Evolutionary conservation across 2,888 invertebrate genomes (phyloP).

Genomic region (Mamestra brassicae): DNA sequence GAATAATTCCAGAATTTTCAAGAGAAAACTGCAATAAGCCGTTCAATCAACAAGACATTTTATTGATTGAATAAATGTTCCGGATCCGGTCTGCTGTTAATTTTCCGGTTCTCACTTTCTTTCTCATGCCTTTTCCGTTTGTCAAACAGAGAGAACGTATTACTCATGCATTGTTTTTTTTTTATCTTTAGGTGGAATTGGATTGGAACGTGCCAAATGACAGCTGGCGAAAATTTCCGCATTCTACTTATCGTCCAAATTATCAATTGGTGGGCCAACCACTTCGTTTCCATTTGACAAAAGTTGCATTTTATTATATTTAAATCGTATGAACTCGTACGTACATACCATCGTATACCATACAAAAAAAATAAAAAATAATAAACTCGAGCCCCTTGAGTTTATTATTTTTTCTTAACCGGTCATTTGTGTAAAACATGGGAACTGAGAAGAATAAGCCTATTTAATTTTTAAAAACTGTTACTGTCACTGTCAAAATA

Average conservation of each 20-base stretch:
- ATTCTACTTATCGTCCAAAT: background rate
- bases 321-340: no score
- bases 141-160: background rate
- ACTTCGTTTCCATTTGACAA: no score
- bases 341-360: no score
- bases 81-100: background rate
- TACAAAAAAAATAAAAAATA: no score
- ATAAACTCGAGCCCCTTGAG: no score
- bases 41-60: conserved; percentile 19
- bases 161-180: background rate
- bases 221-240: background rate
- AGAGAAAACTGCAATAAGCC: conserved; percentile 24
- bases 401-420: no score
- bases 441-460: no score
- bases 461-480: no score
- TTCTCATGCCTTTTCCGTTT: accelerated
- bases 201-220: conserved; percentile 28
- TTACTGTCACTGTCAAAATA: background rate
- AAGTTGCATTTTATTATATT: no score
- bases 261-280: background rate
- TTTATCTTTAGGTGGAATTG: background rate
- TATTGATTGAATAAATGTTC: conserved; percentile 10
- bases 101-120: background rate
- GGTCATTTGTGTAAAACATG: no score
- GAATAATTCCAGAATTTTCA: conserved; percentile 34